Conservation (phyloP, 2,113 vertebrate genomes). For the Psammodynastes pulverulentus region DNA sequence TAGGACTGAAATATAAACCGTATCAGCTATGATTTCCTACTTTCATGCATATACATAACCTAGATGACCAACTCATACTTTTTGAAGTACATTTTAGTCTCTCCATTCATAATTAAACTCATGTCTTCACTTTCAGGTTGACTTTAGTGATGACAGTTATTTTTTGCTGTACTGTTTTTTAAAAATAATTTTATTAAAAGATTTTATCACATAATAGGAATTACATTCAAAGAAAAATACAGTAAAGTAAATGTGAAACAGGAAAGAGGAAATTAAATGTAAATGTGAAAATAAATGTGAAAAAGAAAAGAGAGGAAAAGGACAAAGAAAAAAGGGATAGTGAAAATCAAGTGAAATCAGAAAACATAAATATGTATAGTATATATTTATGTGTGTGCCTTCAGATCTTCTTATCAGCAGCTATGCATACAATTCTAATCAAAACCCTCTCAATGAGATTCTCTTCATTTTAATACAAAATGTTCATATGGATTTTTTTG, state of each 20-base stretch:
- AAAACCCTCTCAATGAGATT: not conserved
- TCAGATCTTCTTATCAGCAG: not conserved
- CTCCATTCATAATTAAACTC: not conserved
- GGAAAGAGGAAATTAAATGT: not conserved
- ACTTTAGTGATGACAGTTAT: not conserved
- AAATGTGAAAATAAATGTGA: not conserved
- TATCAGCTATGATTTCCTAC: not conserved
- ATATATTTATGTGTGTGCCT: not conserved
- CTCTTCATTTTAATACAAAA: not conserved
- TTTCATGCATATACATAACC: not conserved
- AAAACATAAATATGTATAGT: not conserved
- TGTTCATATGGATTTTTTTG: not conserved
- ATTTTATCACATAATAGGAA: not conserved
- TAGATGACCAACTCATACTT: not conserved
- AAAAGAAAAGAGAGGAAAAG: not conserved
- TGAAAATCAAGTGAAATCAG: not conserved
- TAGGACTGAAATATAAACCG: not conserved
- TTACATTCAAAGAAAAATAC: not conserved
- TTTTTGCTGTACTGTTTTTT: not conserved
- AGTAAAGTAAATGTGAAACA: not conserved
- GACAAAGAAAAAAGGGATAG: not conserved
- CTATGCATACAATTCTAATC: not conserved
- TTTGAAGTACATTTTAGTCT: not conserved
- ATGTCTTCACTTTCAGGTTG: not conserved
- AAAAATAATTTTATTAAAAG: not conserved